Evolutionary conservation across 2,888 invertebrate genomes (phyloP), one percentile per base, ranked within the genome.

Genomic region (Desoria tigrina): DNA sequence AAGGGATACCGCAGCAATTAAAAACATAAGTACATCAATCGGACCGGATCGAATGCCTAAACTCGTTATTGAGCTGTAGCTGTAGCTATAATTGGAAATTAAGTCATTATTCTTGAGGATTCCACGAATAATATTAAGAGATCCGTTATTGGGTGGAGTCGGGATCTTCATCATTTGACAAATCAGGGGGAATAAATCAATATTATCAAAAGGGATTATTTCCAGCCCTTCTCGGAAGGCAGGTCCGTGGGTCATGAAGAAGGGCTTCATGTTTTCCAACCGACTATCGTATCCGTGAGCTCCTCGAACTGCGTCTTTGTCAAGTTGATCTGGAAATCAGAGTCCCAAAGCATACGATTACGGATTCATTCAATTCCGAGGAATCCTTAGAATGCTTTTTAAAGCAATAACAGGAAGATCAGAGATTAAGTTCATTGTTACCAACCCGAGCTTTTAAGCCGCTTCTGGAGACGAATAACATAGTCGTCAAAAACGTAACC

Each of bases 211-310:
- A 0, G 87, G 84, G 3, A 82, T 18, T 7, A 49, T 49, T 37
- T 59, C 16, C n/a, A 45, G n/a, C 16, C 73, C 70, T 24, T 49
- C 77, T 72, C 83, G 82, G 73, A 89, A 85, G 68, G 81, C 82
- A 1, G 89, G 89, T 2, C 89, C 89, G 69, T 83, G 81, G 0
- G 87, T 88, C 77, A 89, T 84, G 78, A 90, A 89, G 76, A 87
- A 84, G 4, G 88, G 86, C 74, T 84, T 84, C 89, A 90, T 89
- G 62, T 81, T 80, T 45, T 77, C 69, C 2, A 82, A 79, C 54
- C 78, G 80, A 77, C 87, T 86, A 76, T 87, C 85, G 77, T 87
- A 89, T 1, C 89, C 89, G 77, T 88, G 88, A 23, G 84, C 78
- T 1, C 87, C 87, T 76, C 84, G 85, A 72, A 81, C 80, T 1